phyloP scores from a whole-genome alignment of 2,113 vertebrate species.

The Ahaetulla prasina region DNA sequence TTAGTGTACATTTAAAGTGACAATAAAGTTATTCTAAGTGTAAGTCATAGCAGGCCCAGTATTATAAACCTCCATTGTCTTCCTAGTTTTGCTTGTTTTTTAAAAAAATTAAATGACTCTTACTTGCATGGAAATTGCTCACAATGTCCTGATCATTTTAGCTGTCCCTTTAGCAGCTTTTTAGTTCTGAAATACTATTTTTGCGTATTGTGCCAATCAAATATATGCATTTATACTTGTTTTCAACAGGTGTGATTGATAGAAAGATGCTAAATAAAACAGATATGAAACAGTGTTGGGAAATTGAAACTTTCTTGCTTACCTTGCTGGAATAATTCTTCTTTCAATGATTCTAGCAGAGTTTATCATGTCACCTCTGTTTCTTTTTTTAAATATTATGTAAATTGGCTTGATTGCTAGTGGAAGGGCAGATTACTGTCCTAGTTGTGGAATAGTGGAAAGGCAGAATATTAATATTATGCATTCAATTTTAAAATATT shows the following conservation, averaged over 20 bases:
- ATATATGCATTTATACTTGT: neutral
- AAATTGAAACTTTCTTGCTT: neutral
- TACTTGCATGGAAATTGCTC: neutral
- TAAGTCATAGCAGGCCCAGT: neutral
- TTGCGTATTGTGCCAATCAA: neutral
- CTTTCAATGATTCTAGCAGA: neutral
- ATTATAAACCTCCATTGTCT: neutral
- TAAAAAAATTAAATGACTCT: neutral
- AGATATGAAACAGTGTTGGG: neutral
- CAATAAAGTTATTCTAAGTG: no score
- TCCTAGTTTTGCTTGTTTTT: neutral
- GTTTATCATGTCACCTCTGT: neutral
- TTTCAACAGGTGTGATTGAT: neutral
- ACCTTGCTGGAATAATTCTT: neutral
- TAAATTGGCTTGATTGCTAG: neutral
- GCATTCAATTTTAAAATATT: neutral
- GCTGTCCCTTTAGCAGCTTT: neutral
- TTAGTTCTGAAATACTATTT: neutral
- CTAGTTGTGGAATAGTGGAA: neutral
- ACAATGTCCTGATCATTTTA: neutral
- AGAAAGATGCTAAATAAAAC: neutral
- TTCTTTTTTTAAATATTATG: neutral
- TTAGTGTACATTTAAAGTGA: no score
- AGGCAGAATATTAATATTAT: neutral
- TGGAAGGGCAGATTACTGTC: neutral